Evolutionary conservation across 2,888 invertebrate species (phyloP).

Genomic region (Pammene fasciana): DNA sequence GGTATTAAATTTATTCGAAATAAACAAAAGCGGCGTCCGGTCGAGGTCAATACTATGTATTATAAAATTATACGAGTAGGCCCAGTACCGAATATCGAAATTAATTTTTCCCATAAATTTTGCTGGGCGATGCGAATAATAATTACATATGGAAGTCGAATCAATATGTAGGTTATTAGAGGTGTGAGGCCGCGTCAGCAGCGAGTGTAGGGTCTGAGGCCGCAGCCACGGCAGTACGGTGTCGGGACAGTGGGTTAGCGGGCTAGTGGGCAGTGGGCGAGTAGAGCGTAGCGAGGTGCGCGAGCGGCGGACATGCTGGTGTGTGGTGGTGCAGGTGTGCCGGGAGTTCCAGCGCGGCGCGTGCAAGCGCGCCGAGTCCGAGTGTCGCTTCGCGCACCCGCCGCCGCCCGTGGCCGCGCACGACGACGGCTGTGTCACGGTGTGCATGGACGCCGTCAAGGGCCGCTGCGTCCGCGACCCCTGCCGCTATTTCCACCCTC

Average conservation of each 20-base stretch:
- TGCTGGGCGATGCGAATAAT: conserved; percentile 26
- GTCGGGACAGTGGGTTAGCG: conserved; percentile 42
- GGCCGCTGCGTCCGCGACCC: conserved; percentile 99
- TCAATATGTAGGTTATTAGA: conserved; percentile 12
- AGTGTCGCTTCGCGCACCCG: conserved; percentile 99
- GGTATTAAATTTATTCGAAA: conserved; percentile 38
- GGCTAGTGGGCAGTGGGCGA: conserved; percentile 44
- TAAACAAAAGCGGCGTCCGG: conserved; percentile 76
- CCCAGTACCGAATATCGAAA: conserved; percentile 30
- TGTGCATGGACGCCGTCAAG: conserved; percentile 99
- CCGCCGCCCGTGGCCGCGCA: conserved; percentile 97
- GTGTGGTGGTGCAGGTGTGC: conserved; percentile 92
- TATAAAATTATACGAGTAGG: conserved; percentile 19
- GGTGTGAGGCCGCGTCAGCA: conserved; percentile 40
- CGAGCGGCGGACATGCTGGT: conserved; percentile 69
- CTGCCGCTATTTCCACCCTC: conserved; percentile 99
- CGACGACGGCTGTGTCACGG: conserved; percentile 99
- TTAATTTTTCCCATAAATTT: conserved; percentile 25
- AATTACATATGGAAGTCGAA: conserved; percentile 14
- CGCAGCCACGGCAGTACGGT: conserved; percentile 45
- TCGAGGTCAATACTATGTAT: conserved; percentile 51
- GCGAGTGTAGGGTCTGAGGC: conserved; percentile 46
- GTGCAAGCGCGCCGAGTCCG: conserved; percentile 98
- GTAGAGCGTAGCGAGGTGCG: conserved; percentile 46
- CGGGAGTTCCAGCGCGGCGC: conserved; percentile 99